Conservation (phyloP, 2,888 invertebrate genomes). For the Cryptops parisi region DNA sequence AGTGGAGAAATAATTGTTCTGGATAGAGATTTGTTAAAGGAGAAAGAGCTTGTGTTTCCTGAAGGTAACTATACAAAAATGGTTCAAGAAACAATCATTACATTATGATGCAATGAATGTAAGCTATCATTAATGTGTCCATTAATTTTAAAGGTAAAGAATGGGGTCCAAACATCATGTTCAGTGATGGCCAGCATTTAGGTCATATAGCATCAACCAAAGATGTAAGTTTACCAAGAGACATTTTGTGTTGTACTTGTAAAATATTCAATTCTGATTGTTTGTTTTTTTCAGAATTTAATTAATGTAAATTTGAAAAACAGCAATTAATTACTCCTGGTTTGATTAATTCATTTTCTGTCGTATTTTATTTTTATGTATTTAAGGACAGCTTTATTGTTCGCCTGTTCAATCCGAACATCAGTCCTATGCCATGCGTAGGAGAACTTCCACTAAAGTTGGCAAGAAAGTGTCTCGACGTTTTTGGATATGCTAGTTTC, state of each 20-base stretch:
- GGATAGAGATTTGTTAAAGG: conserved; percentile 41
- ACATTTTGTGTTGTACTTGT: too few relatives aligned
- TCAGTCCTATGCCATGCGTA: conserved; percentile 40
- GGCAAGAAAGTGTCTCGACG: conserved; percentile 62
- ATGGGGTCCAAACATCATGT: conserved; percentile 41
- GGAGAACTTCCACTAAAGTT: conserved; percentile 58
- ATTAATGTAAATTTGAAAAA: neutral
- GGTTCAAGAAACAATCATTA: too few relatives aligned
- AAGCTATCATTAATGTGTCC: neutral
- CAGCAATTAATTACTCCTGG: neutral
- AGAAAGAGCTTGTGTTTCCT: conserved; percentile 17
- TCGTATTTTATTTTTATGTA: too few relatives aligned
- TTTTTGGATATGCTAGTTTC: conserved; percentile 53
- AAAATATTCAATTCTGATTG: too few relatives aligned
- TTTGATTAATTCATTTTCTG: neutral
- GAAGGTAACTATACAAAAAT: too few relatives aligned
- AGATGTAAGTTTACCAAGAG: conserved; percentile 48
- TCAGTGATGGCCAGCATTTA: conserved; percentile 63
- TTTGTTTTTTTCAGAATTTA: too few relatives aligned
- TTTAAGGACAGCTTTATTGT: conserved; percentile 71
- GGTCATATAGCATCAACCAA: conserved; percentile 63
- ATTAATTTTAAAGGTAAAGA: conserved; percentile 21
- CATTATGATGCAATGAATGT: neutral
- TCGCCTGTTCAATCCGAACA: conserved; percentile 49
- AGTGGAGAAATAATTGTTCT: conserved; percentile 41